Base-by-base conservation (phyloP, 2,113 vertebrate species). In the Isichthys henryi region DNA sequence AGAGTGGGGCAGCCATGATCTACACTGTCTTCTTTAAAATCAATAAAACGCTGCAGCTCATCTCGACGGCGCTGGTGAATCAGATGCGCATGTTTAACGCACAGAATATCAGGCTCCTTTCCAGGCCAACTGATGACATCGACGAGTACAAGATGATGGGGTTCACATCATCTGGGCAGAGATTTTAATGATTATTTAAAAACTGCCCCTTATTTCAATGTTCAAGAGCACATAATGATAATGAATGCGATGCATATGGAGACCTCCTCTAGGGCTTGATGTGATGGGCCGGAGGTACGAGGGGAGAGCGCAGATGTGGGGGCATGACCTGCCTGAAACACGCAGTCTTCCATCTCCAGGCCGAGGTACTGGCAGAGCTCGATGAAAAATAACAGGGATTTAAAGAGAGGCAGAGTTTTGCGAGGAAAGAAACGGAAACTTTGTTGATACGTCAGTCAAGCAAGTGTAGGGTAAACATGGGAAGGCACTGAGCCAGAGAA, bases 161-260 rank as follows among this genome's bases (percentile, higher is more conserved):
- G n/a, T n/a, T 27, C 62, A 11, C 10, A 27, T 70, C n/a, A 11
- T 27, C 62, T 70, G n/a, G 62, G 27, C n/a, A 70, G 8, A 13
- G 62, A 70, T 13, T 70, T 70, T 70, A 27, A 27, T 31, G 62
- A 70, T 70, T 27, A 31, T 70, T 70, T 66, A 19, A 31, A 80
- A 43, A 80, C 35, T 43, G 35, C 15, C 50, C n/a, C 48, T 19
- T 31, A 53, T 13, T 53, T 87, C 82, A 52, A 53, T 53, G 50
- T 87, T 87, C 50, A 87, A 87, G 85, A 87, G 50, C 85, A 87
- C 31, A 52, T 86, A 87, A 87, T 87, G 85, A 87, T 87, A 87
- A 87, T 87, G n/a, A 87, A 87, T 87, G 85, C 85, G 8, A 15
- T 87, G 50, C 85, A 53, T 87, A 87, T 87, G 85, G 50, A 87